phyloP scores from a whole-genome alignment of 2,888 invertebrate species.

The Nephrotoma appendiculata region DNA sequence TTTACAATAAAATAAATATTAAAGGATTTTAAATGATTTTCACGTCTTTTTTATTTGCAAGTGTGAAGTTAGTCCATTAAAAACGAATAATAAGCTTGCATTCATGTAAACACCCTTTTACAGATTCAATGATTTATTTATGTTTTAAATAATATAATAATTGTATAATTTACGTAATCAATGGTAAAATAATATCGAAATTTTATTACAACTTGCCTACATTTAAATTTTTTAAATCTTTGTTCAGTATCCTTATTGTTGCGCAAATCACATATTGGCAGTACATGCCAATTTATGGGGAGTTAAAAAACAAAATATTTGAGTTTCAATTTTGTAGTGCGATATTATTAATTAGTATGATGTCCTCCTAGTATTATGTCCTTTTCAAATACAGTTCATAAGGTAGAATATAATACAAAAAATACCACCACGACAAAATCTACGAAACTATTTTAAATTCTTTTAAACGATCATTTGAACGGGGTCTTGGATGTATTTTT shows the following conservation, averaged over 20 bases:
- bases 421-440: neutral
- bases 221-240: neutral
- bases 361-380: neutral
- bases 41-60: neutral
- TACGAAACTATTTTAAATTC: neutral
- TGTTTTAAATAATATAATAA: neutral
- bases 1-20: neutral
- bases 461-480: slow-evolving; percentile 80
- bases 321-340: neutral
- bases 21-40: neutral
- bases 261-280: neutral
- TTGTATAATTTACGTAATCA: neutral
- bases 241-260: neutral
- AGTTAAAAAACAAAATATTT: neutral
- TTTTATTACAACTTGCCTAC: neutral
- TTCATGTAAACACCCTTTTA: neutral
- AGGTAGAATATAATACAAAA: neutral
- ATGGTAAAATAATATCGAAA: neutral
- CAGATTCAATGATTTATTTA: neutral
- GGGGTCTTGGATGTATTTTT: slow-evolving; percentile 80
- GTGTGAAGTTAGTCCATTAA: neutral
- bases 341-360: neutral
- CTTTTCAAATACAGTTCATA: neutral
- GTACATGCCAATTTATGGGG: neutral
- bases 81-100: neutral